Conservation (phyloP, 2,888 invertebrate species). For the Brachynemurus nebulosus region DNA sequence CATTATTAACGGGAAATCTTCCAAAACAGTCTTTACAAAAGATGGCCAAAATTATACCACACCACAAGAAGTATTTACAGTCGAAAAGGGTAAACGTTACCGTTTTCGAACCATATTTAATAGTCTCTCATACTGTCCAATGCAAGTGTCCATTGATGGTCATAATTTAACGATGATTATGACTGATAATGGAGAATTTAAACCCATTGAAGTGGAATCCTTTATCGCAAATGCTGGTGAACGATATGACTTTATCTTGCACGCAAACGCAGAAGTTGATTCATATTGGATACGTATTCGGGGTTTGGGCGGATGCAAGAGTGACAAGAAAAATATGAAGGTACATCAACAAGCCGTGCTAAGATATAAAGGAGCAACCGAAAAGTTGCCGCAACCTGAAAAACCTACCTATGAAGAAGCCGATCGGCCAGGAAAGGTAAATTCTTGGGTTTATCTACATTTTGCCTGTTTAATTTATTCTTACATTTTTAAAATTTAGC, state of each 20-base stretch:
- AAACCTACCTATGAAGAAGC: constrained; percentile 19
- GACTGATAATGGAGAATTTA: constrained; percentile 26
- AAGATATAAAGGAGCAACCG: constrained; percentile 53
- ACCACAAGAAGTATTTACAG: constrained; percentile 21
- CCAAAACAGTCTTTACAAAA: constrained; percentile 16
- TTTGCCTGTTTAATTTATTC: too few species aligned
- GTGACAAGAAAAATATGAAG: constrained; percentile 18
- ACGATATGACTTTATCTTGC: constrained; percentile 33
- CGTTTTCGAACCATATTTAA: constrained; percentile 28
- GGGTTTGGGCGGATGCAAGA: constrained; percentile 31
- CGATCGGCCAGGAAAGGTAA: constrained; percentile 22
- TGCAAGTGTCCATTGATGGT: constrained; percentile 29
- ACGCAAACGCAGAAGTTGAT: constrained; percentile 25
- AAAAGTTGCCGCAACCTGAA: constrained; percentile 19
- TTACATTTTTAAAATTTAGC: background rate
- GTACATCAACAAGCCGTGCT: constrained; percentile 33
- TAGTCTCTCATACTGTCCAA: constrained; percentile 29
- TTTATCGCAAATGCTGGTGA: constrained; percentile 34
- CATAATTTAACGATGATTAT: constrained; percentile 27
- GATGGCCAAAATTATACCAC: constrained; percentile 17
- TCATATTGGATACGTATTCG: constrained; percentile 34
- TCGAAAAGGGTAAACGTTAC: constrained; percentile 20
- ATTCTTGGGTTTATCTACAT: too few species aligned
- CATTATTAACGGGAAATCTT: constrained; percentile 24
- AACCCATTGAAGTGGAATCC: constrained; percentile 25